Evolutionary conservation across 2,888 invertebrate species (phyloP), one percentile per base, ranked within the genome.

Genomic region (Calliopum simillimum): DNA sequence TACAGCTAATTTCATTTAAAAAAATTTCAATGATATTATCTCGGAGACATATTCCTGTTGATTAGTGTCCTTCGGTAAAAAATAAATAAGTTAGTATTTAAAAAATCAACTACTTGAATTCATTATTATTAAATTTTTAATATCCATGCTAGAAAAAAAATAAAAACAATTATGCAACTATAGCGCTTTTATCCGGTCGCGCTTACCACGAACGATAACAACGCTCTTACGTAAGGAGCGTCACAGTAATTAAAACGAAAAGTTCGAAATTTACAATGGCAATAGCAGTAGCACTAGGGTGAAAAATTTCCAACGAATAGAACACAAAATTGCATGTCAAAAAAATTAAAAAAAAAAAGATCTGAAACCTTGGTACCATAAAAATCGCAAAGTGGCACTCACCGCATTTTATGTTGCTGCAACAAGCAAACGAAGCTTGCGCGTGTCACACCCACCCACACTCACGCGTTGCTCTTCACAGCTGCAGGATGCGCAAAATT

Each of bases 201-300:
- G 8, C 8, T 33, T 8, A 33, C 33, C 33, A 33, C 33, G 33
- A 33, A 33, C 8, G 33, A 33, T 64, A 49, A 58, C 58, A 67
- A 19, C 58, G 41, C 49, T 67, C 47, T 67, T 47, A 33, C 8
- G 33, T n/a, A n/a, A 33, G 8, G 5, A 23, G 41, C 41, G 12
- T 14, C 33, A 14, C 49, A 41, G 33, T 67, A 67, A 67, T 67
- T 67, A 67, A 67, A 67, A 59, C 59, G 47, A 67, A 67, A 58
- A 67, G 59, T 58, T 49, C 14, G 33, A 33, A 58, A 67, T 49
- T 49, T 49, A 41, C 49, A 21, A 33, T 49, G 49, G 33, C 47
- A 21, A 53, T 8, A 19, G 43, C 49, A 64, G 51, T 41, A 63
- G n/a, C 25, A 49, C 23, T 14, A 59, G 23, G 16, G 53, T 2